Evolutionary conservation across 2,888 invertebrate species (phyloP).

Genomic region (Melitaea athalia): DNA sequence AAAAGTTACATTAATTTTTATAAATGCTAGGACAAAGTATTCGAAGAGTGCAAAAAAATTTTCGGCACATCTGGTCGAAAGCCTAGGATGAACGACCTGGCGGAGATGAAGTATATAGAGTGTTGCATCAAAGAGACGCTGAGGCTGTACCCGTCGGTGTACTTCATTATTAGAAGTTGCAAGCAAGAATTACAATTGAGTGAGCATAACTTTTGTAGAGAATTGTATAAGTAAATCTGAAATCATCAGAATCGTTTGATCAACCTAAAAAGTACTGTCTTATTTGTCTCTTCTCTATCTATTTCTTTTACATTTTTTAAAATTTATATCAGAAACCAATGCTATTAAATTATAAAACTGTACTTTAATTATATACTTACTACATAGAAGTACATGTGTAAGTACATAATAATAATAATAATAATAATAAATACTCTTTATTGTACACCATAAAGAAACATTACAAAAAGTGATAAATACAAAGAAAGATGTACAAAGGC

Average conservation of each 20-base stretch:
- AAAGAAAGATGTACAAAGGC: too few species aligned
- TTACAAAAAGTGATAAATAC: too few species aligned
- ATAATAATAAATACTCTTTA: too few species aligned
- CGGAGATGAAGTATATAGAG: constrained; percentile 85
- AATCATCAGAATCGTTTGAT: not conserved
- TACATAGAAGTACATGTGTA: too few species aligned
- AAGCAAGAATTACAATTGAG: constrained; percentile 82
- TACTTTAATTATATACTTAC: too few species aligned
- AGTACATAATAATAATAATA: too few species aligned
- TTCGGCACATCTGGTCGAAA: constrained; percentile 77
- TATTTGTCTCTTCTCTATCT: too few species aligned
- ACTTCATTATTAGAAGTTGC: constrained; percentile 83
- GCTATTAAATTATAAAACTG: too few species aligned
- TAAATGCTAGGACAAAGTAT: constrained; percentile 18
- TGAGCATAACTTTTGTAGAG: constrained; percentile 50
- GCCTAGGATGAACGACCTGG: constrained; percentile 83
- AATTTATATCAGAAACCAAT: too few species aligned
- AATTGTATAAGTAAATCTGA: not conserved
- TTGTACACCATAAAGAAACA: too few species aligned
- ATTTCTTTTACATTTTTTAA: too few species aligned
- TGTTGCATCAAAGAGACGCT: constrained; percentile 82
- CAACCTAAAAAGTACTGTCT: too few species aligned
- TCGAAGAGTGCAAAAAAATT: constrained; percentile 23
- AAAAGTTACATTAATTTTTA: not conserved
- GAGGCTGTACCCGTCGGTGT: constrained; percentile 83